Evolutionary conservation across 2,113 vertebrate species (phyloP), one percentile per base, ranked within the genome.

Genomic region (Prochilodus magdalenae): DNA sequence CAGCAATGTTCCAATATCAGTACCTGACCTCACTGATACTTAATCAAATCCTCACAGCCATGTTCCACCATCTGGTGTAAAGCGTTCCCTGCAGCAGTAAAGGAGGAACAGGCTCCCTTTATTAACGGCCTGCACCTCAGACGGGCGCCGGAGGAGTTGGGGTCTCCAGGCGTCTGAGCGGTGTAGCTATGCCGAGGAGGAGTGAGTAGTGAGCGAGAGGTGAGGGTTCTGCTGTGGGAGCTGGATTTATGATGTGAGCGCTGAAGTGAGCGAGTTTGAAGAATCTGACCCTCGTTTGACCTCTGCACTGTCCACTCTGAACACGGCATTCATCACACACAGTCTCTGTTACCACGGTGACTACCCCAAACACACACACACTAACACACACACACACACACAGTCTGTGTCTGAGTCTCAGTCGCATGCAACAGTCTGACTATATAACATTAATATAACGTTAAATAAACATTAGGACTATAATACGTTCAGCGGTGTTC

Each of bases 231-330:
- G n/a, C 22, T 57, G 71, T 36, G 22, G 26, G 53, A 14, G 51
- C 49, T 16, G 0, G 73, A 62, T 57, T 57, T 57, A n/a, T 57
- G 53, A 57, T 57, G 49, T 55, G 53, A 53, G 16, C 5, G 11
- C 51, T 18, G 15, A 36, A 36, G 30, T 67, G 29, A 44, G 8
- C 0, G 20, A n/a, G 76, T 69, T 66, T 57, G 65, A 55, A 36
- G 7, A 27, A 66, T 81, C 66, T 33, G 55, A 73, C 53, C 78
- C 36, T 30, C 14, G 70, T 73, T 49, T 81, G 70, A 80, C 79
- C 79, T 53, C 62, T 30, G 63, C 79, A 40, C 70, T 81, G 27
- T 65, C 66, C 59, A 40, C 26, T 22, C 49, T 62, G 33, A 44
- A 26, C 66, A 27, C 36, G 60, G 62, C 59, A 62, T 72, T 62